A percentile compares a stretch with the other conserved stretches of the same genome.
Conservation (phyloP, 2,888 invertebrate genomes). For the Salticus scenicus region DNA sequence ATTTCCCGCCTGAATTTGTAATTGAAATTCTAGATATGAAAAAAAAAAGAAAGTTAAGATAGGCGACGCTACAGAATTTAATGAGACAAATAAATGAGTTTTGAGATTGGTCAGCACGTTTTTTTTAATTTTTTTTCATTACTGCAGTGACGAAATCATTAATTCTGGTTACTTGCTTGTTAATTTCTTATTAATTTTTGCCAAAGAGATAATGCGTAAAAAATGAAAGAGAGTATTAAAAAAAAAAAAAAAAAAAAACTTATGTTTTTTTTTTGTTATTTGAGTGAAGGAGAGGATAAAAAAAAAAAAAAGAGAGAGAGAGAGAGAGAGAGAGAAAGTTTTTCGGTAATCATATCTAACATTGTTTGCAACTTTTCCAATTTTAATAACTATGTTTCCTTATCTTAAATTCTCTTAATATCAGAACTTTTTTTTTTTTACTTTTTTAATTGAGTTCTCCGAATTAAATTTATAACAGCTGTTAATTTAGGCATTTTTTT, state of each 20-base stretch:
- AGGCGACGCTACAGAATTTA: background rate
- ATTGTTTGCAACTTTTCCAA: no score
- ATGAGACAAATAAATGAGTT: conserved; percentile 18
- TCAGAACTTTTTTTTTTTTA: no score
- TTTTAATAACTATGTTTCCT: no score
- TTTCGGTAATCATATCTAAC: background rate
- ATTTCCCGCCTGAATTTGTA: conserved; percentile 27
- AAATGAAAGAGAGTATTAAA: background rate
- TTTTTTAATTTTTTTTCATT: background rate
- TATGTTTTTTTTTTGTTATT: background rate
- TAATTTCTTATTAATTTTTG: conserved; percentile 16
- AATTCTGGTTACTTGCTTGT: conserved; percentile 14
- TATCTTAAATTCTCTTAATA: no score
- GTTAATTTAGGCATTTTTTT: no score
- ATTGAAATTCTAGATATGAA: conserved; percentile 46
- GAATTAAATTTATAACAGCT: no score
- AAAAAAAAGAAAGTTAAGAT: background rate
- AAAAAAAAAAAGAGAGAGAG: background rate
- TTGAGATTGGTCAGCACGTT: conserved; percentile 32
- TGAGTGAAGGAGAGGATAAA: background rate
- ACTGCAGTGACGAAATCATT: background rate
- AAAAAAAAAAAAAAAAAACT: background rate
- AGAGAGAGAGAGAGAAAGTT: background rate
- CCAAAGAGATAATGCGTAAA: conserved; percentile 9
- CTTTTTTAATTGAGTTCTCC: no score